Conservation (phyloP, 2,888 invertebrate species). For the Erpobdella octoculata region DNA sequence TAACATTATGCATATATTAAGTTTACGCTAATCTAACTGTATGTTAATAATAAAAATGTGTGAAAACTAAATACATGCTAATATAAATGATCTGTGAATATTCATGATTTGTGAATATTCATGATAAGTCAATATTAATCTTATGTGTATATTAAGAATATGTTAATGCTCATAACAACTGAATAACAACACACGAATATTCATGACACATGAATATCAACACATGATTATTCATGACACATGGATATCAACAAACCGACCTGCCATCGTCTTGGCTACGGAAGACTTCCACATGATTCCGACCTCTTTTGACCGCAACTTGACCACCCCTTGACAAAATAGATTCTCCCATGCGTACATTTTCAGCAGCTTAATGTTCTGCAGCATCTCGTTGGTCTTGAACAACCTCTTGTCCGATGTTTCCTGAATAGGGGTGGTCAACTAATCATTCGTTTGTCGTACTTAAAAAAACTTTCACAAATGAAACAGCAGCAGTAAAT, state of each 20-base stretch:
- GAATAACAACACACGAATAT: too few relatives aligned
- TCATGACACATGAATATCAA: too few relatives aligned
- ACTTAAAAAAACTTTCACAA: neutral
- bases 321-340: constrained; percentile 63
- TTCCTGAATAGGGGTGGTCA: constrained; percentile 58
- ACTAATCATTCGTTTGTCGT: neutral
- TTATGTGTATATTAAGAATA: too few relatives aligned
- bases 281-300: constrained; percentile 67
- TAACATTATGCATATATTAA: too few relatives aligned
- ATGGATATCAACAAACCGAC: constrained; percentile 39
- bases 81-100: too few relatives aligned
- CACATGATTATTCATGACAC: too few relatives aligned
- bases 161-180: too few relatives aligned
- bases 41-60: too few relatives aligned
- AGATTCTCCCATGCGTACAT: constrained; percentile 74
- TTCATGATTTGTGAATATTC: too few relatives aligned
- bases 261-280: constrained; percentile 48
- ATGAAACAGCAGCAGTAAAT: neutral
- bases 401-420: constrained; percentile 68
- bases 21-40: too few relatives aligned
- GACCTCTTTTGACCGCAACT: constrained; percentile 64
- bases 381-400: constrained; percentile 68
- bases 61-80: too few relatives aligned
- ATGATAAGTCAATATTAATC: too few relatives aligned
- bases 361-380: constrained; percentile 72